Evolutionary conservation across 2,797 vertebrate genomes (phyloP), one percentile per base, ranked within the genome.

Genomic region (Galago senegalensis): DNA sequence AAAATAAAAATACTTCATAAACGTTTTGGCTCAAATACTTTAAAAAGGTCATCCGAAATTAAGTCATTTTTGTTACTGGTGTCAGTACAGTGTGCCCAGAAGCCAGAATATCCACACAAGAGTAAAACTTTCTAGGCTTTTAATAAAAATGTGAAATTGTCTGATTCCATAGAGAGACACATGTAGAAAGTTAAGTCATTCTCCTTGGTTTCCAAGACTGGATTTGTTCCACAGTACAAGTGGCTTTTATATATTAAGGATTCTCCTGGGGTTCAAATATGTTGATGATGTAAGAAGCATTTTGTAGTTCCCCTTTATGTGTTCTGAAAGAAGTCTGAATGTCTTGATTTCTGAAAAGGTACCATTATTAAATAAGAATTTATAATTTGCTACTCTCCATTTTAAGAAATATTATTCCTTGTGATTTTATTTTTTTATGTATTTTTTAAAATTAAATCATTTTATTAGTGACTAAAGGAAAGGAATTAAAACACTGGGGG

Each of bases 221-320:
- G 92, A 65, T 91, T 92, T 96, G 58, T 95, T 87, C 87, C 96
- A 49, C 40, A 91, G 60, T 83, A 80, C 83, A 91, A 83, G 89
- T 92, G 37, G 31, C 92, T 97, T 93, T 96, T 89, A 92, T 80
- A 31, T 95, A 53, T 79, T 77, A 70, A 97, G 94, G 89, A 65
- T 81, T 97, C 93, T 89, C 95, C 72, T 65, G 34, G 82, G 87
- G 58, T 97, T 97, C 97, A 34, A 86, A 72, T 43, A 87, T 69
- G 46, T 84, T 95, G 96, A 79, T 96, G 96, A 93, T 96, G 72
- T 98, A 97, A 98, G 96, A 96, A 97, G 73, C 83, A 96, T 97
- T 98, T 97, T 96, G 73, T 88, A 82, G 34, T 77, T 86, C 83
- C 96, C 94, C 84, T 65, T 95, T 95, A 83, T 77, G 79, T 21